Conservation (phyloP, 2,888 invertebrate genomes). For the Eurytoma adleriae region DNA sequence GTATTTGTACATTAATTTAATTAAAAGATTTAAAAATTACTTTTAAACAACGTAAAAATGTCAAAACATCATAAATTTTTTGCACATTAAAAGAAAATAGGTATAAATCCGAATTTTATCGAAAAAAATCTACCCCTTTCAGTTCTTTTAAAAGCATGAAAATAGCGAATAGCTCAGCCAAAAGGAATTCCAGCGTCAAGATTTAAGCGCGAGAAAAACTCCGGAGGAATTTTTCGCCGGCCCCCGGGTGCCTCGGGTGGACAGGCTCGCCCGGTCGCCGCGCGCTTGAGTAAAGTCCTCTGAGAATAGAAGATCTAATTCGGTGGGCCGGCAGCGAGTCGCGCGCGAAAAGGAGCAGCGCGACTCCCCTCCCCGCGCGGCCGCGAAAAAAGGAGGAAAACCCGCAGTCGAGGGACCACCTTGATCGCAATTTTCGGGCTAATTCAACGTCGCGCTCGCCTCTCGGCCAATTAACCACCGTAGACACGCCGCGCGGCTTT, state of each 20-base stretch:
- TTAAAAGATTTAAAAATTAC: no score
- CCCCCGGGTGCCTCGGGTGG: not conserved
- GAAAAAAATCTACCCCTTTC: no score
- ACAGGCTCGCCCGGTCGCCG: slow-evolving; percentile 1
- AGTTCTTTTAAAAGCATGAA: no score
- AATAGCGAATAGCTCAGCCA: no score
- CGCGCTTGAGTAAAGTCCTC: slow-evolving; percentile 57
- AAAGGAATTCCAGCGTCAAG: no score
- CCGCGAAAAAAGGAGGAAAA: slow-evolving; percentile 56
- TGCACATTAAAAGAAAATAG: no score
- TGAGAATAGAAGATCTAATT: slow-evolving; percentile 75
- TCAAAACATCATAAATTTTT: no score
- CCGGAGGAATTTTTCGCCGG: slow-evolving; percentile 9
- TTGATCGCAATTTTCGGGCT: slow-evolving; percentile 76
- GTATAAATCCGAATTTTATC: no score
- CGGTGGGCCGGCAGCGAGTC: slow-evolving; percentile 60
- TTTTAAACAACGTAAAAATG: no score
- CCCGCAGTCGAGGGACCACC: slow-evolving; percentile 70
- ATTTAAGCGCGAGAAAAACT: not conserved
- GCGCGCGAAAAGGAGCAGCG: slow-evolving; percentile 16
- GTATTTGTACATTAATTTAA: no score
- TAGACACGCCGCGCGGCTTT: not conserved
- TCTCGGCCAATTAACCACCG: not conserved
- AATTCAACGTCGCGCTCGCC: slow-evolving; percentile 68
- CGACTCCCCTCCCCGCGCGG: not conserved